Percentiles rank a stretch among this genome's conserved stretches.
phyloP scores from a whole-genome alignment of 2,113 vertebrate species.

The Nipponia nippon region DNA sequence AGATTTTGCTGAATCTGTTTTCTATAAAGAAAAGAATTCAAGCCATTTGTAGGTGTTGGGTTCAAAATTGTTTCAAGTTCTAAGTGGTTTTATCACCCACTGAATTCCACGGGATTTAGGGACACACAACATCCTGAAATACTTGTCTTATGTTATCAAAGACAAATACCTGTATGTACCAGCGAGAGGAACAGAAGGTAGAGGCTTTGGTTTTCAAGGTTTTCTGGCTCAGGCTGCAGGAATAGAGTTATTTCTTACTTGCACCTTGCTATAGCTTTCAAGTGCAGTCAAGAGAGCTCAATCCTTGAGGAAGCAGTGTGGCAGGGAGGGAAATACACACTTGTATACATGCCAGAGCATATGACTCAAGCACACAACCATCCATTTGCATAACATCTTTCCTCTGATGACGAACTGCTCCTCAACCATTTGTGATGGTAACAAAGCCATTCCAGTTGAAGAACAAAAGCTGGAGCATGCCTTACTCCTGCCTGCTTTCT shows the following conservation, averaged over 20 bases:
- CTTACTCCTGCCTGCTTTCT: neutral
- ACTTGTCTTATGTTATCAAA: neutral
- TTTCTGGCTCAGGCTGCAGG: neutral
- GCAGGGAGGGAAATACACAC: neutral
- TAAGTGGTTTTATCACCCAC: neutral
- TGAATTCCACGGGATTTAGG: neutral
- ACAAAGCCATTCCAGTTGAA: neutral
- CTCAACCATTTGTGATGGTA: neutral
- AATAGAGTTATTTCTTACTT: slow-evolving; percentile 13
- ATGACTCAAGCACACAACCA: neutral
- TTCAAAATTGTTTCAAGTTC: neutral
- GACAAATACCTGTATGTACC: neutral
- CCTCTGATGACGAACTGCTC: neutral
- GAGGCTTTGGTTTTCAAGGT: neutral
- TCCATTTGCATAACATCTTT: neutral
- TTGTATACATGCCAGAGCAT: neutral
- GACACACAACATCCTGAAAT: neutral
- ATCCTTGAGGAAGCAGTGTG: neutral
- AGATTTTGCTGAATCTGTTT: neutral
- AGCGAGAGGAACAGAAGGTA: neutral
- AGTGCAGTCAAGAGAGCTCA: neutral
- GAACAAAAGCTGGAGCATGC: neutral
- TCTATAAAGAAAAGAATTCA: neutral
- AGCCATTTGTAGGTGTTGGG: rapidly evolving
- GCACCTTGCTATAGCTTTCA: neutral